Base-by-base conservation (phyloP, 2,888 invertebrate species). In the Eupsilia transversa region DNA sequence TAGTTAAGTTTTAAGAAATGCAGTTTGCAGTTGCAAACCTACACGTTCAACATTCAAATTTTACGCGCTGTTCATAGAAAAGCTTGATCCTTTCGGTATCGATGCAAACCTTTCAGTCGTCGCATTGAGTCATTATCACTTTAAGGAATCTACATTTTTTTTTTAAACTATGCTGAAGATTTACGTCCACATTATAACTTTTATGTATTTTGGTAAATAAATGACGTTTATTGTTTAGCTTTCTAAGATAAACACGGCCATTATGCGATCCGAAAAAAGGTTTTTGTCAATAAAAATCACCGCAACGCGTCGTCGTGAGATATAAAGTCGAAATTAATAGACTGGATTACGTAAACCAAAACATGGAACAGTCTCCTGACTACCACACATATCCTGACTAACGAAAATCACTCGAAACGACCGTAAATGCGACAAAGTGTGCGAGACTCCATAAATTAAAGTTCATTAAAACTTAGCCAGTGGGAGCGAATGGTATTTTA, bases 391-490 rank as follows among this genome's bases (percentile, higher is more conserved):
- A 90, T 89, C 89, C 89, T 86, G 85, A 88, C 89, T 87, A 87
- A 89, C 87, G 85, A 92, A 93, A 93, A 91, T 90, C 89, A 91
- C 88, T 89, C 89, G 88, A 87, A 92, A 90, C 90, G 89, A 86
- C 91, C 89, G 90, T 94, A 93, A 94, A 94, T 91, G 92, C 93
- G 94, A 94, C 95, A 94, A 94, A 94, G 92, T 93, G 90, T 88
- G 84, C 88, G 88, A 84, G 87, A 86, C 89, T 91, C 89, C 91
- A 94, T 94, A 94, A 94, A 94, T 94, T 94, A 92, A 92, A 91
- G 89, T 94, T 94, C 94, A 94, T 95, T 94, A 94, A 94, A 94
- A 93, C 92, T 94, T 92, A 88, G 89, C 85, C 87, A 84, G 82
- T 79, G 89, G 73, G 85, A 87, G 86, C 88, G 88, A 90, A 86